A percentile compares a stretch with the other conserved stretches of the same genome.
phyloP scores from a whole-genome alignment of 2,888 invertebrate species.

The Thereva unica region DNA sequence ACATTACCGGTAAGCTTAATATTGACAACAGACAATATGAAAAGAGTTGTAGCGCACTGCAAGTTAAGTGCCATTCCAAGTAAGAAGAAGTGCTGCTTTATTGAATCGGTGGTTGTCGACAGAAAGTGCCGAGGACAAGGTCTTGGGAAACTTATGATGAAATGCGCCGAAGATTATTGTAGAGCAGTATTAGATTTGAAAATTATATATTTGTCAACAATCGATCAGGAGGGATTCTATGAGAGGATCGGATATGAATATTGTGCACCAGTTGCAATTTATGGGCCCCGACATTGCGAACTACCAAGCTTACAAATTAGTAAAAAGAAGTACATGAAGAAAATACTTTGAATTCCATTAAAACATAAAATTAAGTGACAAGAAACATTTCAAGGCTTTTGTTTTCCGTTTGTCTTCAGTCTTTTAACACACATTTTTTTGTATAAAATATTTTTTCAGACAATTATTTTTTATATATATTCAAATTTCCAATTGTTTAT shows the following conservation, averaged over 20 bases:
- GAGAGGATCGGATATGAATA: conserved; percentile 71
- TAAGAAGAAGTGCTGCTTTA: conserved; percentile 72
- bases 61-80: conserved; percentile 76
- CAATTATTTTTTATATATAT: no score
- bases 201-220: conserved; percentile 70
- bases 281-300: conserved; percentile 61
- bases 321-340: conserved; percentile 59
- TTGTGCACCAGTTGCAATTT: conserved; percentile 73
- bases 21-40: conserved; percentile 63
- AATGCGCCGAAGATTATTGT: conserved; percentile 74
- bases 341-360: conserved; percentile 53
- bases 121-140: conserved; percentile 73
- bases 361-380: background rate
- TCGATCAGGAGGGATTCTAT: conserved; percentile 77
- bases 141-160: conserved; percentile 76
- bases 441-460: no score
- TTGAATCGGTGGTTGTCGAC: conserved; percentile 81
- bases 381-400: background rate
- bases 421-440: conserved; percentile 12
- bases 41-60: conserved; percentile 74
- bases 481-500: no score
- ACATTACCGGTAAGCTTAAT: conserved; percentile 73
- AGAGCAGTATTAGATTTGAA: conserved; percentile 65
- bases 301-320: conserved; percentile 54
- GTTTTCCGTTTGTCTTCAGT: conserved; percentile 13